These are phyloP conservation scores for Anthonomus grandis DNA, from an alignment of 1,140 invertebrate species.

Conservation along the genomic window DNA sequence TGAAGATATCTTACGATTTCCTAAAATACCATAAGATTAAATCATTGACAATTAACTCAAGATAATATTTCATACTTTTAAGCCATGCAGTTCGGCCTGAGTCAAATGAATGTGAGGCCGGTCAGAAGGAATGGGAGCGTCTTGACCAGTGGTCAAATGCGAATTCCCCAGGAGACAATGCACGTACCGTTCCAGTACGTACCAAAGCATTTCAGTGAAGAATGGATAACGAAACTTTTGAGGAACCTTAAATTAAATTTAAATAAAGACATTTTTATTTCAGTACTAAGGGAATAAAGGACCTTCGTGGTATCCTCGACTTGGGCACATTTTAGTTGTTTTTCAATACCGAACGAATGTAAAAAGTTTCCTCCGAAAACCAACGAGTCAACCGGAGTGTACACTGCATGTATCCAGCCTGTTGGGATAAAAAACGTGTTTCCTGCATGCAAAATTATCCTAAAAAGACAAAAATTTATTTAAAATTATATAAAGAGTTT, in stretches of 20 bases:
- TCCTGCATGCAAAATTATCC: constrained; percentile 71
- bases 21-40: constrained; percentile 43
- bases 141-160: constrained; percentile 64
- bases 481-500: neutral
- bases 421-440: constrained; percentile 96
- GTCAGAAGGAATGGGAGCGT: constrained; percentile 47
- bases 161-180: constrained; percentile 80
- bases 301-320: constrained; percentile 93
- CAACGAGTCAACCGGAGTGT: constrained; percentile 91
- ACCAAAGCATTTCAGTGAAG: constrained; percentile 98
- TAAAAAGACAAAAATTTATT: constrained; percentile 28
- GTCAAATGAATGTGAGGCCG: constrained; percentile 70
- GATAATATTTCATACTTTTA: constrained; percentile 61
- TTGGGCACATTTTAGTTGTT: constrained; percentile 83
- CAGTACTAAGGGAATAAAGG: constrained; percentile 19
- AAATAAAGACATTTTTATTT: constrained; percentile 2
- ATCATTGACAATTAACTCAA: neutral
- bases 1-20: constrained; percentile 90
- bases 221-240: constrained; percentile 97
- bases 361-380: constrained; percentile 99
- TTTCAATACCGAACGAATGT: constrained; percentile 87
- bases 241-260: constrained; percentile 65
- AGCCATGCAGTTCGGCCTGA: constrained; percentile 80
- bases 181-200: constrained; percentile 92
- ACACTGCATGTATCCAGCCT: constrained; percentile 98